Percentiles rank a stretch among this genome's conserved stretches.
These are phyloP conservation scores for Daphoenositta chrysoptera DNA, from an alignment of 2,113 vertebrate genomes.

Conservation along the genomic window DNA sequence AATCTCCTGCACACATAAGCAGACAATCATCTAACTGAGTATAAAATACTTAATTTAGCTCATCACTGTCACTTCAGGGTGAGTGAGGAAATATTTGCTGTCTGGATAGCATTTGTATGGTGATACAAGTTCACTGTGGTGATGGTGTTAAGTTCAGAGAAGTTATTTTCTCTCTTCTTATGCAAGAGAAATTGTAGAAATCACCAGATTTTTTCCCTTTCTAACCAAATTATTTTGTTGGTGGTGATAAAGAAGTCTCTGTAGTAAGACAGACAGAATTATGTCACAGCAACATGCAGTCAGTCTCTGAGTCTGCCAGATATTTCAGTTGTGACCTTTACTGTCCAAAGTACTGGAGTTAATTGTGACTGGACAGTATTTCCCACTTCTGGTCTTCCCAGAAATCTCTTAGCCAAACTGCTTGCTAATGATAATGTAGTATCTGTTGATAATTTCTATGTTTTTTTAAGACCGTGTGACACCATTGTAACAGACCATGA, in stretches of 20 bases:
- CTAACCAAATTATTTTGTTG: neutral
- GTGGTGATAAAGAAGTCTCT: conserved; percentile 45
- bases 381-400: neutral
- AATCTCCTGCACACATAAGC: neutral
- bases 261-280: conserved; percentile 42
- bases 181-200: neutral
- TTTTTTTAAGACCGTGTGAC: neutral
- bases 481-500: neutral
- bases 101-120: neutral
- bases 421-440: neutral
- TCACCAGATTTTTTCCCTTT: neutral
- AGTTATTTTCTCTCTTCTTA: neutral
- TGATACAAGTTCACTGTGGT: neutral
- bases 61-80: neutral
- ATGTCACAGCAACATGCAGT: conserved; percentile 27
- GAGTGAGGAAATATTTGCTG: neutral
- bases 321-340: conserved; percentile 53
- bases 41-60: neutral
- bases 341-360: neutral
- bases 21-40: neutral
- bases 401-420: neutral
- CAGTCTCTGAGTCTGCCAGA: conserved; percentile 6
- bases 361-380: neutral
- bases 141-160: neutral
- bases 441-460: neutral